Percentiles rank a stretch among this genome's conserved stretches.
Evolutionary conservation across 2,888 invertebrate species (phyloP).

Genomic region (Amphipoea oculea): DNA sequence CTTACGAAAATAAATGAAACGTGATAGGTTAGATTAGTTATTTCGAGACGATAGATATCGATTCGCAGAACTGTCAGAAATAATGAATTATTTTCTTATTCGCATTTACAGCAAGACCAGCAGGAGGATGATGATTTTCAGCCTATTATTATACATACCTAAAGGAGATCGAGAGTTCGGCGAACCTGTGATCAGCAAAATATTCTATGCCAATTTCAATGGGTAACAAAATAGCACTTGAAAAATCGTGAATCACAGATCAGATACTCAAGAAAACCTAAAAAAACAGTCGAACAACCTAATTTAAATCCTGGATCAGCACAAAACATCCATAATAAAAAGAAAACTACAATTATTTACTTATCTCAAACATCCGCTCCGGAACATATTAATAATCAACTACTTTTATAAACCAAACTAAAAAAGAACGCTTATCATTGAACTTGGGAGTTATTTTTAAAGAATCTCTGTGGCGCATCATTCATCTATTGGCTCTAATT

Average conservation of each 20-base stretch:
- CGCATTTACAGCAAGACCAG: background rate
- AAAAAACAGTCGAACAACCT: conserved; percentile 4
- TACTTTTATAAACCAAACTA: conserved; percentile 40
- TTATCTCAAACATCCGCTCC: conserved; percentile 46
- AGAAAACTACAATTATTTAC: conserved; percentile 32
- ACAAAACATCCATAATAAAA: conserved; percentile 26
- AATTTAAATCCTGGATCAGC: conserved; percentile 7
- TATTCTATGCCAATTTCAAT: background rate
- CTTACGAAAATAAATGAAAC: conserved; percentile 30
- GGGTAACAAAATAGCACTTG: background rate
- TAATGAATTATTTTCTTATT: conserved; percentile 20
- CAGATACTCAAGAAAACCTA: background rate
- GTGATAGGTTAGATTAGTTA: conserved; percentile 31
- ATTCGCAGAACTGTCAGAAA: conserved; percentile 26
- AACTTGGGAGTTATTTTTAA: conserved; percentile 63
- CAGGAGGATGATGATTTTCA: no score
- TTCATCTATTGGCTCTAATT: conserved; percentile 54
- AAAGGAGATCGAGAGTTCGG: background rate
- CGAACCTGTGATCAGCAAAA: background rate
- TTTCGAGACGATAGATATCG: conserved; percentile 23
- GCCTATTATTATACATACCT: background rate
- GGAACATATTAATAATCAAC: conserved; percentile 29
- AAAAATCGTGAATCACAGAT: background rate
- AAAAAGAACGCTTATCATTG: conserved; percentile 60
- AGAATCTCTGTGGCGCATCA: conserved; percentile 51